phyloP scores from a whole-genome alignment of 2,888 invertebrate genomes.

The Acrobasis repandana region DNA sequence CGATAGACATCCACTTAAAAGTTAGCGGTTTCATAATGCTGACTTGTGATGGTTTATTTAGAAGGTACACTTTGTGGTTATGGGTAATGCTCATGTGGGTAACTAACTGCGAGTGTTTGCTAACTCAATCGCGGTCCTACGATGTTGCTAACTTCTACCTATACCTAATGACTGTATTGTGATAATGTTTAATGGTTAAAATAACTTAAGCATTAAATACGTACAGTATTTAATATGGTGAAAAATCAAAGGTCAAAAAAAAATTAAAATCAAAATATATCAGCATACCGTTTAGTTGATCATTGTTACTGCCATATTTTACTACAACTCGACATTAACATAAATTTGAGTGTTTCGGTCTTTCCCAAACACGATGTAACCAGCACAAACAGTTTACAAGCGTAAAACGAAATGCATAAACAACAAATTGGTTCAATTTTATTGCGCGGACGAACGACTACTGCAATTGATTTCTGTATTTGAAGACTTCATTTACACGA shows the following conservation, averaged over 20 bases:
- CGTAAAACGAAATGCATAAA: conserved; percentile 10
- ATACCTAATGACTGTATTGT: too few species aligned
- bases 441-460: conserved; percentile 1
- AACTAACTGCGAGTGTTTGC: conserved; percentile 11
- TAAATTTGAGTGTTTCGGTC: neutral
- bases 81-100: neutral
- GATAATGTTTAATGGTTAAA: too few species aligned
- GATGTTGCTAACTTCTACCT: neutral
- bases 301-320: neutral
- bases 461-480: conserved; percentile 6
- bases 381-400: neutral
- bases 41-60: conserved; percentile 4
- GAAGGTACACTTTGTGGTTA: conserved; percentile 1
- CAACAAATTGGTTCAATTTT: conserved; percentile 18
- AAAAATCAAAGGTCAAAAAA: too few species aligned
- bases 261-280: too few species aligned
- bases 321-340: neutral
- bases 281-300: neutral
- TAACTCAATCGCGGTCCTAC: conserved; percentile 2
- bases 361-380: conserved; percentile 2
- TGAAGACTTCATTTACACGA: conserved; percentile 4
- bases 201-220: too few species aligned
- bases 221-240: too few species aligned
- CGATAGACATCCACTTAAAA: conserved; percentile 13
- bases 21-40: conserved; percentile 4